phyloP scores from a whole-genome alignment of 2,113 vertebrate species.

The Hyaena hyaena region DNA sequence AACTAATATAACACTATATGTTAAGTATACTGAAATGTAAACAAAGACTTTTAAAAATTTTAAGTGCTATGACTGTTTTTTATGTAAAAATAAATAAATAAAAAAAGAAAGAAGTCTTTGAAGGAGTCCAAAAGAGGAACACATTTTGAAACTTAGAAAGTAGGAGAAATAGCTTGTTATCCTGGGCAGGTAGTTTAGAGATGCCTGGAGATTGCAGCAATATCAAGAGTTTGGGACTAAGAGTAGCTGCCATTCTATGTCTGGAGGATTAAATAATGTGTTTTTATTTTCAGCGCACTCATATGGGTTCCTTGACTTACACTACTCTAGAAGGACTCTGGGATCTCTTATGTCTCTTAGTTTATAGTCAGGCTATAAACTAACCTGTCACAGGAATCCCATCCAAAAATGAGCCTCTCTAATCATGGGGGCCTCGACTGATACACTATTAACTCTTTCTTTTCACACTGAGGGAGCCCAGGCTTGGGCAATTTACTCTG shows the following conservation, averaged over 20 bases:
- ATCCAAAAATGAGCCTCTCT: background rate
- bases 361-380: too few species aligned
- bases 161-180: background rate
- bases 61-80: background rate
- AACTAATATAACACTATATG: background rate
- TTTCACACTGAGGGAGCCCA: background rate
- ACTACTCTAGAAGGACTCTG: background rate
- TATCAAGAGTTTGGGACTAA: background rate
- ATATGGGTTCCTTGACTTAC: background rate
- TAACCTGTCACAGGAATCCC: background rate
- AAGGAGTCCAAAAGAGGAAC: background rate
- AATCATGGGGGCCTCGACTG: background rate
- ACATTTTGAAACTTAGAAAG: background rate
- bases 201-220: background rate
- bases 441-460: background rate
- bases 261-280: background rate
- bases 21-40: background rate
- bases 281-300: background rate
- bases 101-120: background rate
- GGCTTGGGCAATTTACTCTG: background rate
- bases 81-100: background rate
- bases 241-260: background rate
- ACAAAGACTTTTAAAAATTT: background rate
- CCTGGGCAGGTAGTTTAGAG: background rate
- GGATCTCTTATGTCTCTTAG: too few species aligned